Conservation (phyloP, 2,797 vertebrate genomes). For the Malacoctenus gilli region DNA sequence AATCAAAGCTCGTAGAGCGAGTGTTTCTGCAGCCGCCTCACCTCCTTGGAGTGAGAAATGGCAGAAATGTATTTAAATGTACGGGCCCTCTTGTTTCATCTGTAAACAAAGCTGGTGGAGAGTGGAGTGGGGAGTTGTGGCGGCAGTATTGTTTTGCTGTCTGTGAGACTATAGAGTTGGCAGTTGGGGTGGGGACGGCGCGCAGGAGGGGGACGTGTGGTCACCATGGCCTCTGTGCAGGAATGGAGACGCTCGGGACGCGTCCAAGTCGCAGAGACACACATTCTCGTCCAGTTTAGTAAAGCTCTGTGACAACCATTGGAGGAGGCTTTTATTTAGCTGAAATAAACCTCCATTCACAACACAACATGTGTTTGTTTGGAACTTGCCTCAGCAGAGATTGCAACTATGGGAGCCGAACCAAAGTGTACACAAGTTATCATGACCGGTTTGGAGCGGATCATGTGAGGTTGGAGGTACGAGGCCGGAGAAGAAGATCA, state of each 20-base stretch:
- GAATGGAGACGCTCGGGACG: conserved; percentile 60
- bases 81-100: conserved; percentile 16
- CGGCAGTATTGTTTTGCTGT: conserved; percentile 55
- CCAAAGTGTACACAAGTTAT: no score
- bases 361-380: no score
- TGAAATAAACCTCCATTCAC: no score
- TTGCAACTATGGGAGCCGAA: no score
- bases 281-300: conserved; percentile 50
- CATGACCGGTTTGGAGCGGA: no score
- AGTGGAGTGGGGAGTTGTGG: conserved; percentile 37
- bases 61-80: conserved; percentile 3
- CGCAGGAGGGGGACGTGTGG: conserved; percentile 63
- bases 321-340: conserved; percentile 30
- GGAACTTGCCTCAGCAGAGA: no score
- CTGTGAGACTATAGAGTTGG: conserved; percentile 52
- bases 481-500: no score
- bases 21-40: conserved; percentile 7
- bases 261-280: conserved; percentile 54
- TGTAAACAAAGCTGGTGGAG: conserved; percentile 23
- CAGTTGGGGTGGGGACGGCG: conserved; percentile 37
- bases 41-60: not conserved
- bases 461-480: no score
- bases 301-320: conserved; percentile 16
- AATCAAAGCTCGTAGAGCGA: conserved; percentile 24
- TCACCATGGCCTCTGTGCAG: conserved; percentile 72